Conservation (phyloP, 2,113 vertebrate genomes). For the Gymnogyps californianus region DNA sequence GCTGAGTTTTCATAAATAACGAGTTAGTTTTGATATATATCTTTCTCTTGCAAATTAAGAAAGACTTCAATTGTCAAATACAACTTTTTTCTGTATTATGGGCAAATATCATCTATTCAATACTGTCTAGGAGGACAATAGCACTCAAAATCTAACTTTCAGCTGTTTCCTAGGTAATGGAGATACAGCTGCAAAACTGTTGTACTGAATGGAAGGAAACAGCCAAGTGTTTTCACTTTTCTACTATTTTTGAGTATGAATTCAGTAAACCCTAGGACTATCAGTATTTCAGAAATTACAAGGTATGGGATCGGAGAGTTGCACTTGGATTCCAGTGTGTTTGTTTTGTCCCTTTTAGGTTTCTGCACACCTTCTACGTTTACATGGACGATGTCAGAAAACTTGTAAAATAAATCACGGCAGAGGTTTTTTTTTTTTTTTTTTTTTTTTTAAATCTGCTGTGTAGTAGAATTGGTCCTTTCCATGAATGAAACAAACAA, state of each 20-base stretch:
- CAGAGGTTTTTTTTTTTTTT: neutral
- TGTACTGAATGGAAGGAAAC: neutral
- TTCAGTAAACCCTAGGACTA: neutral
- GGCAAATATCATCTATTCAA: neutral
- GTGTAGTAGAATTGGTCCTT: neutral
- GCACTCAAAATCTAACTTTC: neutral
- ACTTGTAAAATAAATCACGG: neutral
- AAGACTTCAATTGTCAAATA: neutral
- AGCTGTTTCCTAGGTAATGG: neutral
- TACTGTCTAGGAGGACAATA: neutral
- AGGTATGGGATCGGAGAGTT: neutral
- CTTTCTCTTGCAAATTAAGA: neutral
- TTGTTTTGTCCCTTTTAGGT: neutral
- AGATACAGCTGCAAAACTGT: neutral
- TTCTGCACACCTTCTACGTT: neutral
- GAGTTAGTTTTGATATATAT: neutral
- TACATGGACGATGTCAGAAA: neutral
- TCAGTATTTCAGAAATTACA: neutral
- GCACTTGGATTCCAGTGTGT: neutral
- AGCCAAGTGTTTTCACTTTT: neutral
- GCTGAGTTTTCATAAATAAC: neutral
- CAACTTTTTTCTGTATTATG: neutral
- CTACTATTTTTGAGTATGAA: neutral
- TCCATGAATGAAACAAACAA: neutral
- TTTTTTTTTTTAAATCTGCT: neutral